Evolutionary conservation across 2,888 invertebrate genomes (phyloP), one percentile per base, ranked within the genome.

Genomic region (Arge pagana): DNA sequence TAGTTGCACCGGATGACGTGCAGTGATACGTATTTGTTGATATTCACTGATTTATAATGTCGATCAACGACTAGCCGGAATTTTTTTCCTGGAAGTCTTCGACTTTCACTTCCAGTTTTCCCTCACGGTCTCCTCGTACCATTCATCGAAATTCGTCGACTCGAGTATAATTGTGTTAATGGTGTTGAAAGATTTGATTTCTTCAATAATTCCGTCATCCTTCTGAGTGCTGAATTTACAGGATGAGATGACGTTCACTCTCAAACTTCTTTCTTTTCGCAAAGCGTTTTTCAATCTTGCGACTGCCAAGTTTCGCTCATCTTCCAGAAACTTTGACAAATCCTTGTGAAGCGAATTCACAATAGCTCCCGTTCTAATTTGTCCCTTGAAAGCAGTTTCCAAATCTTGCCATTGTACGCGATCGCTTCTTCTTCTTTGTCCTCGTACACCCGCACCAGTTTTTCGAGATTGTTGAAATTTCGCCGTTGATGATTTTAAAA

Each of bases 51-150:
- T n/a, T n/a, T n/a, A n/a, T n/a, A n/a, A n/a, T n/a, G n/a, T 62
- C 54, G 15, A 30, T 10, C 21, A 63, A 51, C 15, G 53, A 33
- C 62, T 61, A 65, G 1, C 61, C 60, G 3, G 58, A 61, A 37
- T 61, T 61, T 15, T 53, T 50, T 33, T 61, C 57, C 41, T 61
- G 56, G 48, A 62, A 60, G 18, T 63, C 59, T 50, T 60, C 60
- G 16, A 61, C 40, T 54, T 63, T 57, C 6, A n/a, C 40, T 23
- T 56, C 52, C 13, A 59, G 21, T 41, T 49, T 7, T 52, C 36
- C 18, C 24, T 31, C 16, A 60, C 42, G 28, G 55, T 36, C 7
- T 58, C 50, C 3, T 53, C 15, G 39, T 56, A 60, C 56, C 55
- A 61, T 7, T 50, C 37, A 8, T 56, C 16, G 6, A 62, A 33